These are phyloP conservation scores for Coccyzus lansbergi DNA, from an alignment of 2,797 vertebrate species.

Conservation along the genomic window DNA sequence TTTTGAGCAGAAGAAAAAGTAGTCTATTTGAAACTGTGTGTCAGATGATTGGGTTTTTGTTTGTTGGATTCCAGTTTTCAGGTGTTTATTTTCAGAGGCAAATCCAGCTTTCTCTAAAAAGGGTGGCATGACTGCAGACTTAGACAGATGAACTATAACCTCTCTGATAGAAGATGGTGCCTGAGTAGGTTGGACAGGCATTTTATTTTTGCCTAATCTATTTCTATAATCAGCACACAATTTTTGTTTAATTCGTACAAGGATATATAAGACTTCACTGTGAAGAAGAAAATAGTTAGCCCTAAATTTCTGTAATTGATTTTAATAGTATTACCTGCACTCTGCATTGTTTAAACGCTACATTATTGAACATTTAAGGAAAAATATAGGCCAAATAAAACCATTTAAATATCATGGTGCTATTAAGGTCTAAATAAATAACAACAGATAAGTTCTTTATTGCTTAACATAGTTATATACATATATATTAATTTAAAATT, in stretches of 20 bases:
- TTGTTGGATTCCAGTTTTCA: background rate
- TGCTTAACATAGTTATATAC: background rate
- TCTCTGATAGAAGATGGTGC: background rate
- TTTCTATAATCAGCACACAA: background rate
- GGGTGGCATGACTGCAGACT: background rate
- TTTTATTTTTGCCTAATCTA: background rate
- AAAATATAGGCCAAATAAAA: background rate
- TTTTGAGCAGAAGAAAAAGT: background rate
- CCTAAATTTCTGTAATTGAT: background rate
- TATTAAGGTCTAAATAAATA: background rate
- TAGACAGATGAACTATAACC: background rate
- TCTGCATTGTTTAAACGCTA: background rate
- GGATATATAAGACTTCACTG: background rate
- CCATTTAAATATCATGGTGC: background rate
- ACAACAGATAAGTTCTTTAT: background rate
- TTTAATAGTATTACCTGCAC: background rate
- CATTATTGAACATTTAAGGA: background rate
- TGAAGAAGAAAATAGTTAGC: background rate
- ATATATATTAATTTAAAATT: background rate
- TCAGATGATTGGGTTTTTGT: accelerated
- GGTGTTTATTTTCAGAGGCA: background rate
- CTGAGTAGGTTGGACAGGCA: background rate
- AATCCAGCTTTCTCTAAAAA: background rate
- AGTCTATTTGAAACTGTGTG: background rate
- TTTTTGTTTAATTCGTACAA: background rate